Evolutionary conservation across 2,797 vertebrate species (phyloP), one percentile per base, ranked within the genome.

Genomic region (Psittacula echo): DNA sequence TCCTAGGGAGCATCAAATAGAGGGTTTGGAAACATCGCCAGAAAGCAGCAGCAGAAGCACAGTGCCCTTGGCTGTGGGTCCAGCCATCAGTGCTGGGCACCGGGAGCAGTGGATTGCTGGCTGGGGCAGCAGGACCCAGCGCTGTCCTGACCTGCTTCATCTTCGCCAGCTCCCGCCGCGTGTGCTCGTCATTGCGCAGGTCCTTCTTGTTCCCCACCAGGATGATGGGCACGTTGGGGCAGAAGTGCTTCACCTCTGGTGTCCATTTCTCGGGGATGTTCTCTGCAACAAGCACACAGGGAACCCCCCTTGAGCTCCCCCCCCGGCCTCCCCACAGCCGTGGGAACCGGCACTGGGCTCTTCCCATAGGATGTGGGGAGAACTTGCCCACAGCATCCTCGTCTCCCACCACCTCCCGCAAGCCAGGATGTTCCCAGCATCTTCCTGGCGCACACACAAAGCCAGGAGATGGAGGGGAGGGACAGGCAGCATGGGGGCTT

Each of bases 221-320:
- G 97, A 99, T 99, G 97, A 99, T 99, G 87, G 99, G 99, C 84
- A 99, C 99, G 0, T 99, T 99, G 94, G 99, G 99, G 96, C 99
- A 99, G 97, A 99, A 99, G 96, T 99, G 99, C 96, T 99, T 99
- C 97, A 99, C 99, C 97, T 99, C 99, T 0, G 99, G 99, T 0
- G 99, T 99, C 99, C 99, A 99, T 96, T 99, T 99, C 97, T 99
- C 99, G 1, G 99, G 99, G 95, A 99, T 99, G 95, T 99, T 99
- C 96, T 99, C 99, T 99, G 97, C 58, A 82, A 71, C 0, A 11
- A 66, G 42, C 62, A 68, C 24, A 20, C 1, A 0, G 0, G 7
- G 29, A 48, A 48, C 27, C 10, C 16, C 18, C 39, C 9, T 2
- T 54, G 34, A 94, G 77, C 66, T 79, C 18, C 54, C 39, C 39